A percentile compares a stretch with the other conserved stretches of the same genome.
phyloP scores from a whole-genome alignment of 2,797 vertebrate genomes.

The Sebastes hubbsi region DNA sequence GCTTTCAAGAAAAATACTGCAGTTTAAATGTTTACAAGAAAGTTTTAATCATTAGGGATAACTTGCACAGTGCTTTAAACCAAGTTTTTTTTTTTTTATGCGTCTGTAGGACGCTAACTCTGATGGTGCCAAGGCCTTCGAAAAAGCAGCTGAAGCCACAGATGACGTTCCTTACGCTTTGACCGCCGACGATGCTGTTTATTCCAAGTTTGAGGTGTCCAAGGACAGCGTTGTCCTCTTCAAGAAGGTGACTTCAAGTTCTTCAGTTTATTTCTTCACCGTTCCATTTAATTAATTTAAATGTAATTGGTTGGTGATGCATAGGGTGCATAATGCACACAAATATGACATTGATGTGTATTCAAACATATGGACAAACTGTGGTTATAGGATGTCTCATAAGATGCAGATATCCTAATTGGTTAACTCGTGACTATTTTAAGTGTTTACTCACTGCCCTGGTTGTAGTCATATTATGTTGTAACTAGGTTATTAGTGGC shows the following conservation, averaged over 20 bases:
- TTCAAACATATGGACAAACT: not conserved
- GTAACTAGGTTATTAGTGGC: not conserved
- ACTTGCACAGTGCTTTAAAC: not conserved
- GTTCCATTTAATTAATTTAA: not conserved
- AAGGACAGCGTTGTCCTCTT: constrained; percentile 91
- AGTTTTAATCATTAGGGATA: not conserved
- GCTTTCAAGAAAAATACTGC: not conserved
- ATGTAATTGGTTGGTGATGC: not conserved
- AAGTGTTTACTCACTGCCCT: not conserved
- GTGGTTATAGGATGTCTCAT: not conserved
- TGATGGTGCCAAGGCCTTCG: constrained; percentile 86
- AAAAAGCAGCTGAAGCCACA: constrained; percentile 89
- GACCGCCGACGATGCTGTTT: constrained; percentile 84
- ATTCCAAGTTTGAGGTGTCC: constrained; percentile 88
- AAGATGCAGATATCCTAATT: not conserved
- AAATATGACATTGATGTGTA: not conserved
- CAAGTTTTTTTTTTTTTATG: not conserved
- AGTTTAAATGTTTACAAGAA: not conserved
- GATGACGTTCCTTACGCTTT: constrained; percentile 95
- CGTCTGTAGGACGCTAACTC: constrained; percentile 84
- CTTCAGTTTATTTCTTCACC: not conserved
- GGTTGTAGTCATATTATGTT: not conserved
- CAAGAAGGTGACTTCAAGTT: constrained; percentile 89
- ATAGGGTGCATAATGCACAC: not conserved
- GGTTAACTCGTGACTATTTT: not conserved